Percentiles rank a stretch among this genome's conserved stretches.
These are phyloP conservation scores for Cercopithecus petaurista DNA, from an alignment of 2,797 vertebrate species.

Conservation along the genomic window DNA sequence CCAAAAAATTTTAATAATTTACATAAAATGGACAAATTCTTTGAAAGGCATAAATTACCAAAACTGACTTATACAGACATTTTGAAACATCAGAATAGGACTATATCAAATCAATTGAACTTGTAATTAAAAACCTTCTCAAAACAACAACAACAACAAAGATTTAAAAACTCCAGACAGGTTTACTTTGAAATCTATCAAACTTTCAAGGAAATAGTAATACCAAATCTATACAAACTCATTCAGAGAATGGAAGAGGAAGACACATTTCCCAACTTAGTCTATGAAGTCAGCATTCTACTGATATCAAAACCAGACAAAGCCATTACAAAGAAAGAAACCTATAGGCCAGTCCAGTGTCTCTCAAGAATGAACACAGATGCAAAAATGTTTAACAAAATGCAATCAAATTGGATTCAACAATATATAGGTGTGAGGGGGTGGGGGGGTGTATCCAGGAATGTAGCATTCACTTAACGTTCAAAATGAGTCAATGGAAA, in stretches of 20 bases:
- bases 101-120: neutral
- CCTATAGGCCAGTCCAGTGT: neutral
- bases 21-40: neutral
- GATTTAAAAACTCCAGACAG: neutral
- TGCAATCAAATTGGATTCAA: neutral
- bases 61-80: neutral
- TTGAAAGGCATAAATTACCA: neutral
- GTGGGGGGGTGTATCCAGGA: neutral
- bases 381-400: neutral
- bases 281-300: neutral
- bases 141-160: neutral
- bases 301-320: neutral
- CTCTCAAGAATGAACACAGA: neutral
- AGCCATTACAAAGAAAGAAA: neutral
- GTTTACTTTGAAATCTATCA: neutral
- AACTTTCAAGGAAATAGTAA: neutral
- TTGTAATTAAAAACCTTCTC: neutral
- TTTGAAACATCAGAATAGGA: neutral
- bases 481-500: neutral
- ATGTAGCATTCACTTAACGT: neutral
- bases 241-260: neutral
- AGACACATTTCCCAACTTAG: neutral
- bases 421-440: neutral
- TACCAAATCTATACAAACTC: neutral
- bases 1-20: neutral